Conservation (phyloP, 2,888 invertebrate genomes). For the Phalangium opilio region DNA sequence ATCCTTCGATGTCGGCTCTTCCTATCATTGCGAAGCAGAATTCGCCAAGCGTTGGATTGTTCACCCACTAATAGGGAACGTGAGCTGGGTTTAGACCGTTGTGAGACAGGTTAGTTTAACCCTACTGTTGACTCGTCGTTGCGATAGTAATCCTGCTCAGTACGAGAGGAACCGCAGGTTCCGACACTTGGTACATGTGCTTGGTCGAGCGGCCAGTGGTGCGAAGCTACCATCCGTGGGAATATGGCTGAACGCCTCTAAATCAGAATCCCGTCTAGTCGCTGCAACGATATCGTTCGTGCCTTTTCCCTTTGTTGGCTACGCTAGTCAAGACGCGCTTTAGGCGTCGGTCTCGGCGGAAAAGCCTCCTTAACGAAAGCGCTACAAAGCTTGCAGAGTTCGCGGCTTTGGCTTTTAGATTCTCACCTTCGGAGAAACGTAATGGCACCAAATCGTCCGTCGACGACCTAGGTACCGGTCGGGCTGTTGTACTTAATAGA, state of each 20-base stretch:
- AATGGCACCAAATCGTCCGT: slow-evolving; percentile 44
- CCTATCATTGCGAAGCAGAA: slow-evolving; percentile 16
- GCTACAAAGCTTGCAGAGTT: too few species aligned
- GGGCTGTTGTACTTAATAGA: too few species aligned
- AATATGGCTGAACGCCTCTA: slow-evolving; percentile 42
- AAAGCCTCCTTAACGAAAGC: too few species aligned
- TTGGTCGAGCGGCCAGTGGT: not conserved
- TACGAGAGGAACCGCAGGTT: not conserved
- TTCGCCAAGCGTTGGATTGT: slow-evolving; percentile 16
- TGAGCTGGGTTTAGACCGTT: too few species aligned
- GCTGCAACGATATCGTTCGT: too few species aligned
- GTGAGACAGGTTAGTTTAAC: not conserved
- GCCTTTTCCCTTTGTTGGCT: too few species aligned
- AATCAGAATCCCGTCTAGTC: slow-evolving; percentile 47
- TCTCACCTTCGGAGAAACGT: slow-evolving; percentile 26
- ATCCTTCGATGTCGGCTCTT: slow-evolving; percentile 33
- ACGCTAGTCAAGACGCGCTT: too few species aligned
- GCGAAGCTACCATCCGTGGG: slow-evolving; percentile 35
- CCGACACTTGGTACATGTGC: not conserved
- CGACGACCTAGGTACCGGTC: slow-evolving; percentile 45
- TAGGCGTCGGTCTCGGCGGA: too few species aligned
- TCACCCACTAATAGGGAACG: too few species aligned
- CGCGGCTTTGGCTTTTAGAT: too few species aligned
- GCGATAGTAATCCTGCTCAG: not conserved
- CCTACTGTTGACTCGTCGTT: not conserved